phyloP scores from a whole-genome alignment of 1,140 invertebrate species.

The Ceratina japonica region DNA sequence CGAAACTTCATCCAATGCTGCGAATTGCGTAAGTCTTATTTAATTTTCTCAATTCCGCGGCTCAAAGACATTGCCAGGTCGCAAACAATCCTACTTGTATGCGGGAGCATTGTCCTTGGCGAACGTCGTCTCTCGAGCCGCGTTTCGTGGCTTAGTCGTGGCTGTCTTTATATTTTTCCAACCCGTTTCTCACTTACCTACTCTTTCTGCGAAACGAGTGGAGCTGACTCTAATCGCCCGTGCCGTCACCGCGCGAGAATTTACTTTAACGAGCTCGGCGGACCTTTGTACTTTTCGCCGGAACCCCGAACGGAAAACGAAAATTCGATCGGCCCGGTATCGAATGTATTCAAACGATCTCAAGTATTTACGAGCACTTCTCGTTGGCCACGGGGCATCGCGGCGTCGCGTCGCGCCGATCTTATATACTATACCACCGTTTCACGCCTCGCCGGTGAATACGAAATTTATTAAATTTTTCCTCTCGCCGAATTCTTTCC shows the following conservation, averaged over 20 bases:
- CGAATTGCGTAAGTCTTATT: slow-evolving; percentile 50
- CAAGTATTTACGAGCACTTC: slow-evolving; percentile 22
- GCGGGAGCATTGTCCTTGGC: slow-evolving; percentile 32
- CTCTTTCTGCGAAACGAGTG: background rate
- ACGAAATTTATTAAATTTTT: slow-evolving; percentile 42
- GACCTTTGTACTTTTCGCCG: slow-evolving; percentile 43
- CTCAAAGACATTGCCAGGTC: slow-evolving; percentile 4
- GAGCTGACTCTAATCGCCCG: slow-evolving; percentile 37
- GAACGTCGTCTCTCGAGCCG: slow-evolving; percentile 1
- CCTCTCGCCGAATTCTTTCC: background rate
- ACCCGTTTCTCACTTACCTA: too few relatives aligned
- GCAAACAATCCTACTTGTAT: slow-evolving; percentile 1
- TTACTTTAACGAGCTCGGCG: slow-evolving; percentile 52
- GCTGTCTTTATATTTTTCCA: too few relatives aligned
- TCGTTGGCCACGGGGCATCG: slow-evolving; percentile 8
- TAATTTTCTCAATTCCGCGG: slow-evolving; percentile 26
- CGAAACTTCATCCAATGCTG: slow-evolving; percentile 28
- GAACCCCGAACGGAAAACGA: background rate
- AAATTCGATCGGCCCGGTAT: slow-evolving; percentile 38
- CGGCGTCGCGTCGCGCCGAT: background rate
- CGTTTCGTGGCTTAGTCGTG: background rate
- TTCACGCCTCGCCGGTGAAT: slow-evolving; percentile 15
- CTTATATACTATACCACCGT: background rate
- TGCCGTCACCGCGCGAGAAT: slow-evolving; percentile 32
- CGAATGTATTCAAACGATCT: slow-evolving; percentile 38